Percentiles rank a stretch among this genome's conserved stretches.
Evolutionary conservation across 2,797 vertebrate genomes (phyloP).

Genomic region (Discoglossus pictus): DNA sequence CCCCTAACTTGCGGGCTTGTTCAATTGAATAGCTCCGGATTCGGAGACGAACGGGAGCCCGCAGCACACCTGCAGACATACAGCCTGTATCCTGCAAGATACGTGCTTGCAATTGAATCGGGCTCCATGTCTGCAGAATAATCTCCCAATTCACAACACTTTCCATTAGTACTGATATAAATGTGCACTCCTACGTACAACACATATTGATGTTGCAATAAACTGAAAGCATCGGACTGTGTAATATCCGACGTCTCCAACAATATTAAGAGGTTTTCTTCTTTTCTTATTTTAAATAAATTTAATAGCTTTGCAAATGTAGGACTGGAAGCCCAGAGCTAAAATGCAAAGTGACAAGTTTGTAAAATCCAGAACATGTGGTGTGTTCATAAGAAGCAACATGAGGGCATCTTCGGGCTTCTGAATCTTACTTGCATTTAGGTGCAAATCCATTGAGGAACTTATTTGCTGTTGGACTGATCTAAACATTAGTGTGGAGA

Average conservation of each 20-base stretch:
- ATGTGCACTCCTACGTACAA: conserved; percentile 24
- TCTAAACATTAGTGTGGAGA: too few species aligned
- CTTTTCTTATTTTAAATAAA: conserved; percentile 39
- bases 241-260: conserved; percentile 26
- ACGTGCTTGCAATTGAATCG: too few species aligned
- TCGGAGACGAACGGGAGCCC: too few species aligned
- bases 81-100: too few species aligned
- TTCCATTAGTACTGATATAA: conserved; percentile 8
- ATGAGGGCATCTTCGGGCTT: too few species aligned
- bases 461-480: too few species aligned
- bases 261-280: conserved; percentile 32
- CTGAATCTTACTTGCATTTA: too few species aligned
- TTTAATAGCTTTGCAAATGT: conserved; percentile 39
- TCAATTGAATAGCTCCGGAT: too few species aligned
- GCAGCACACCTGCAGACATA: too few species aligned
- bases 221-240: conserved; percentile 38
- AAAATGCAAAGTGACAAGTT: conserved; percentile 14
- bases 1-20: too few species aligned
- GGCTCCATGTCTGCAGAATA: too few species aligned
- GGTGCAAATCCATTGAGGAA: too few species aligned
- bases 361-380: conserved; percentile 6
- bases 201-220: conserved; percentile 37
- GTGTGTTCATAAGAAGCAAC: conserved; percentile 26
- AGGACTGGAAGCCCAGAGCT: conserved; percentile 18
- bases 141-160: conserved; percentile 2